phyloP scores from a whole-genome alignment of 2,888 invertebrate species.

The Psylliodes chrysocephalus region DNA sequence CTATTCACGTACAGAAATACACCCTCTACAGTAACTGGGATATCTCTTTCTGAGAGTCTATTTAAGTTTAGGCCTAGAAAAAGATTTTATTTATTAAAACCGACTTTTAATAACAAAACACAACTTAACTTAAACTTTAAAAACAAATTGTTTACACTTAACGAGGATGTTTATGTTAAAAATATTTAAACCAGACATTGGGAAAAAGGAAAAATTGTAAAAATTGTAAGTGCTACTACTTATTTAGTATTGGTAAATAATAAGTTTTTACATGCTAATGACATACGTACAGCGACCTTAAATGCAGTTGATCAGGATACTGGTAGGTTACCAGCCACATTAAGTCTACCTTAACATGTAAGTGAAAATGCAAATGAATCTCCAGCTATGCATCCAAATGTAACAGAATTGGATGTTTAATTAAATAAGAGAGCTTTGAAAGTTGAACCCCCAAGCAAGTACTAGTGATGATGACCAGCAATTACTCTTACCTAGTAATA shows the following conservation, averaged over 20 bases:
- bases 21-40: constrained; percentile 12
- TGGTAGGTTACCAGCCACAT: too few relatives aligned
- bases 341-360: too few relatives aligned
- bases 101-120: not conserved
- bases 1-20: constrained; percentile 28
- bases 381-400: too few relatives aligned
- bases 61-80: constrained; percentile 33
- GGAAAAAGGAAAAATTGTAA: constrained; percentile 20
- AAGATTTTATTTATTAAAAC: constrained; percentile 36
- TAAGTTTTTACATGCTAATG: constrained; percentile 16
- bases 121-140: not conserved
- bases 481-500: too few relatives aligned
- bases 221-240: constrained; percentile 23
- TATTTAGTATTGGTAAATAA: constrained; percentile 12
- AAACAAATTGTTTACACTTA: constrained; percentile 4
- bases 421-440: too few relatives aligned
- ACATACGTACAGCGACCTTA: not conserved
- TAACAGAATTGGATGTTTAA: too few relatives aligned
- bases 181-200: constrained; percentile 19
- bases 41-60: constrained; percentile 18
- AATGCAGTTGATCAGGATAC: too few relatives aligned
- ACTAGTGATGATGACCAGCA: too few relatives aligned
- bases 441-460: too few relatives aligned
- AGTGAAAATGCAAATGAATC: too few relatives aligned
- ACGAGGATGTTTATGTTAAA: constrained; percentile 22